Evolutionary conservation across 2,113 vertebrate species (phyloP), one percentile per base, ranked within the genome.

Genomic region (Fukomys damarensis): DNA sequence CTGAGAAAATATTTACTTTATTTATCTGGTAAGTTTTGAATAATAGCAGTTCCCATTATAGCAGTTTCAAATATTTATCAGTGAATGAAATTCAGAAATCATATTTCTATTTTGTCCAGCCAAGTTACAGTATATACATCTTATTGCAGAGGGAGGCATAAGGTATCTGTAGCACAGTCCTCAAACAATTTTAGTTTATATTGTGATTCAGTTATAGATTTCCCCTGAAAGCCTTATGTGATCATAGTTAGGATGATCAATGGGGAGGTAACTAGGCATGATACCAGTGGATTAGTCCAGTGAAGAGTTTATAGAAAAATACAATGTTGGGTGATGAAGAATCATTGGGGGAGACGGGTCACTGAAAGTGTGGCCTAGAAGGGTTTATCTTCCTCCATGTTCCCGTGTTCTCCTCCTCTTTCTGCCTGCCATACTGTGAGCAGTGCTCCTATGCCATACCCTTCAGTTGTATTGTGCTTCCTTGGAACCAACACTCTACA

Each of bases 111-210:
- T 89, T 5, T 52, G 7, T 86, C 56, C 63, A 77, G 56, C 1
- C 46, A 72, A 7, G 11, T 26, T 86, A 3, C 46, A 83, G 13
- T 43, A 77, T 26, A 22, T 7, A 95, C 9, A 70, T 77, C 3
- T 79, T 41, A 85, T 9, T 74, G 1, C 35, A 84, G 8, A 7
- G 58, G 68, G 43, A 65, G 9, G 3, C 4, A 30, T 8, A 85
- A 65, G 26, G 1, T 89, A 24, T 86, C 3, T 70, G 11, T 4
- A 86, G 4, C 17, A 80, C 49, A 66, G 3, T 77, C 14, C 77
- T 77, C 26, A 94, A 87, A 38, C 9, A 43, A 41, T 70, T 95
- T 77, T 66, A 86, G 7, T 54, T 20, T 72, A 24, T 61, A 74
- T 26, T 43, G 28, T 41, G 19, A 3, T 43, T 74, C 13, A 43